These are phyloP conservation scores for Ectobius pallidus DNA, from an alignment of 2,888 invertebrate species.

Conservation along the genomic window DNA sequence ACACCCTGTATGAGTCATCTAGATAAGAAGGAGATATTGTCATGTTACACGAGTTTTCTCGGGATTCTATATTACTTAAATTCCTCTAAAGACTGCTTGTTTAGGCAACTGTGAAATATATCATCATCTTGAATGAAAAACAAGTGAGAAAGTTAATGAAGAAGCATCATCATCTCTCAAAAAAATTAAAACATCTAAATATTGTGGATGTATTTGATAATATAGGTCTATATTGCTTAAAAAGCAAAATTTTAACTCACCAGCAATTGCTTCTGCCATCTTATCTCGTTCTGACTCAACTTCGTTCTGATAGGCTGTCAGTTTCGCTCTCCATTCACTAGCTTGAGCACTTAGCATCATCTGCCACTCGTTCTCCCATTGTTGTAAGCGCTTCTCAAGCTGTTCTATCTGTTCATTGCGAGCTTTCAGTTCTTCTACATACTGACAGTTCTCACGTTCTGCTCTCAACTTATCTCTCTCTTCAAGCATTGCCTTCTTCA, in stretches of 20 bases:
- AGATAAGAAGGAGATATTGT: too few relatives aligned
- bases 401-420: not conserved
- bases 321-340: not conserved
- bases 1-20: not conserved
- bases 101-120: not conserved
- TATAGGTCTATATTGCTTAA: too few relatives aligned
- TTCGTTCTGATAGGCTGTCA: not conserved
- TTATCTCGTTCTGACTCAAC: conserved; percentile 2
- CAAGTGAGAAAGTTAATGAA: not conserved
- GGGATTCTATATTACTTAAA: not conserved
- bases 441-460: not conserved
- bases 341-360: not conserved
- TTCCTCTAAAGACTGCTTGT: not conserved
- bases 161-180: not conserved
- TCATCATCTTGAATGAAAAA: not conserved
- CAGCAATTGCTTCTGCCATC: conserved; percentile 12
- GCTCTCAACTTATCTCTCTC: conserved; percentile 6
- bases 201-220: too few relatives aligned
- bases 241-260: too few relatives aligned
- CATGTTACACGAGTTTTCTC: too few relatives aligned
- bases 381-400: not conserved
- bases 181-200: too few relatives aligned
- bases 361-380: not conserved
- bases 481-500: conserved; percentile 15
- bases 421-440: not conserved